These are phyloP conservation scores for Druon quercuslanigerum DNA, from an alignment of 1,140 invertebrate species.

Conservation along the genomic window DNA sequence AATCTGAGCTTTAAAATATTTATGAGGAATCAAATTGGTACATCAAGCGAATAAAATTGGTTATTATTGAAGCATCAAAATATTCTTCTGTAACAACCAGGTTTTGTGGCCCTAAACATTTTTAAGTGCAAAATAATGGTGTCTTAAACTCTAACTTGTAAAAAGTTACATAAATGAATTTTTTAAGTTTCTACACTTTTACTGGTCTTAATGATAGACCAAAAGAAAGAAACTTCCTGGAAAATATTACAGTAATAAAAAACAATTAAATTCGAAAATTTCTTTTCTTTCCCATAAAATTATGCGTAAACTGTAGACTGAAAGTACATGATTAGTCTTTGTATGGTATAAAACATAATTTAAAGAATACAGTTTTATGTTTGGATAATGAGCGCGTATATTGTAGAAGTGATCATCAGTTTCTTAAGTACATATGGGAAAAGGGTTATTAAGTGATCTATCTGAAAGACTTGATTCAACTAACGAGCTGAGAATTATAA, in stretches of 20 bases:
- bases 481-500: background rate
- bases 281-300: background rate
- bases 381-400: background rate
- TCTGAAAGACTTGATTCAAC: slow-evolving; percentile 4
- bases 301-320: background rate
- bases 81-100: too few species aligned
- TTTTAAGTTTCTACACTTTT: background rate
- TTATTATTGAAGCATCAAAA: too few species aligned
- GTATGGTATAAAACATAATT: too few species aligned
- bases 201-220: background rate
- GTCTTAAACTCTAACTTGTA: background rate
- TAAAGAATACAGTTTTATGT: background rate
- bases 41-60: too few species aligned
- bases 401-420: background rate
- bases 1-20: too few species aligned
- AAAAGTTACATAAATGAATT: slow-evolving; percentile 6
- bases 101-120: too few species aligned
- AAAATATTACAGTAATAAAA: background rate
- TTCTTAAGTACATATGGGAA: background rate
- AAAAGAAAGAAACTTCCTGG: background rate
- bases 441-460: slow-evolving; percentile 23
- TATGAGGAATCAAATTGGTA: too few species aligned
- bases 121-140: too few species aligned
- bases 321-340: background rate
- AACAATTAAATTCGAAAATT: background rate